A percentile compares a stretch with the other conserved stretches of the same genome.
These are phyloP conservation scores for Trichogramma pretiosum DNA, from an alignment of 1,140 invertebrate genomes.

Conservation along the genomic window DNA sequence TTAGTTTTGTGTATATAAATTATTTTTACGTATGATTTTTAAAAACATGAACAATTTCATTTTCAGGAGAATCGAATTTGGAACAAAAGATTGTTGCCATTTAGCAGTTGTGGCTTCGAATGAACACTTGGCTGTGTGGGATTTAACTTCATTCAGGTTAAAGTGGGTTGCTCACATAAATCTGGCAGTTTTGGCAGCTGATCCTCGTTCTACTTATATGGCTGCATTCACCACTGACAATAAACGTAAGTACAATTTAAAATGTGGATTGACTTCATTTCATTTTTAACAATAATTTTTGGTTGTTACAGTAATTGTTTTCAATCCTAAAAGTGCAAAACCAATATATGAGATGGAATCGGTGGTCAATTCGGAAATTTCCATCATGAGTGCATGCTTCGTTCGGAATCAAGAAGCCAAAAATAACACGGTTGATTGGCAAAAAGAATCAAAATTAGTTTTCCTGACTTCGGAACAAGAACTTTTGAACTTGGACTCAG, in stretches of 20 bases:
- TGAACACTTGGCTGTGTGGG: constrained; percentile 58
- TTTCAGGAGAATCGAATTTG: constrained; percentile 55
- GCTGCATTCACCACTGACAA: constrained; percentile 56
- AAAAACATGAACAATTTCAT: constrained; percentile 15
- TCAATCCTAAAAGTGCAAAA: constrained; percentile 48
- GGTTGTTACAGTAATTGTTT: constrained; percentile 54
- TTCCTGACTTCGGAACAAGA: constrained; percentile 51
- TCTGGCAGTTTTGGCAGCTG: constrained; percentile 46
- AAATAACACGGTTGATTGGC: constrained; percentile 48
- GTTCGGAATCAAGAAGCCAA: constrained; percentile 42
- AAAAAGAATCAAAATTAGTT: constrained; percentile 49
- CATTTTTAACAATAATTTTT: background rate
- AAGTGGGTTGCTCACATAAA: constrained; percentile 51
- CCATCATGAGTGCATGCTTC: constrained; percentile 45
- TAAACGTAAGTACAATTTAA: constrained; percentile 43
- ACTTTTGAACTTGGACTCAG: constrained; percentile 40
- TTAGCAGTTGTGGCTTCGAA: constrained; percentile 53
- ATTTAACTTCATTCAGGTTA: constrained; percentile 57
- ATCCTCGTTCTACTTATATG: constrained; percentile 56
- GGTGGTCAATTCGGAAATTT: constrained; percentile 38
- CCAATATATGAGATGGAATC: constrained; percentile 46
- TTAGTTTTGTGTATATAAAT: background rate
- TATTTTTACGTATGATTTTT: constrained; percentile 5
- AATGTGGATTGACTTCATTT: background rate
- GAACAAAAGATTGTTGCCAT: constrained; percentile 50